Conservation (phyloP, 2,888 invertebrate genomes). For the Rambutsinella grinnellia region DNA sequence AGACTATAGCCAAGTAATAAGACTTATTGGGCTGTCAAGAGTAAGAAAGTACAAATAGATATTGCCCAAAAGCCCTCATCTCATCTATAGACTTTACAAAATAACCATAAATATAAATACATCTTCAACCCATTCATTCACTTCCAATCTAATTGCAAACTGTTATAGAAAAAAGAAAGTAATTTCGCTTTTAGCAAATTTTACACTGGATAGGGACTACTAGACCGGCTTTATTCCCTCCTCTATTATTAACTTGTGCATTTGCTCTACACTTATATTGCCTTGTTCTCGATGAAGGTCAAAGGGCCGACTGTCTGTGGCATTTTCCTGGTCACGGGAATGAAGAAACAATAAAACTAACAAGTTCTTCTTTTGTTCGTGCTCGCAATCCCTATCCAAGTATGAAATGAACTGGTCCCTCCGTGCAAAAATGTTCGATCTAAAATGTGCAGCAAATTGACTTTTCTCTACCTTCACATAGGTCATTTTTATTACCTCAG, state of each 20-base stretch:
- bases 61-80: slow-evolving; percentile 7
- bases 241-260: neutral
- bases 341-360: neutral
- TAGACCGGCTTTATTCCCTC: neutral
- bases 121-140: no score
- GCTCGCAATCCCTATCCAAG: neutral
- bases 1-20: neutral
- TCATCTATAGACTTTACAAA: no score
- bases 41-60: neutral
- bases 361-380: neutral
- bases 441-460: slow-evolving; percentile 5
- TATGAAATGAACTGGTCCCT: neutral
- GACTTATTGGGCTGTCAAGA: slow-evolving; percentile 18
- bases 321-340: neutral
- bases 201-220: neutral
- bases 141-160: no score
- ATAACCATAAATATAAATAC: no score
- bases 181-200: no score
- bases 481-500: no score
- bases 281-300: slow-evolving; percentile 1
- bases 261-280: neutral
- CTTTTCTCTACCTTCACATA: no score
- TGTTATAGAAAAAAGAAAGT: no score
- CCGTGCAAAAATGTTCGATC: neutral
- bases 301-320: slow-evolving; percentile 1